Conservation (phyloP, 2,113 vertebrate species). For the Alectura lathami region DNA sequence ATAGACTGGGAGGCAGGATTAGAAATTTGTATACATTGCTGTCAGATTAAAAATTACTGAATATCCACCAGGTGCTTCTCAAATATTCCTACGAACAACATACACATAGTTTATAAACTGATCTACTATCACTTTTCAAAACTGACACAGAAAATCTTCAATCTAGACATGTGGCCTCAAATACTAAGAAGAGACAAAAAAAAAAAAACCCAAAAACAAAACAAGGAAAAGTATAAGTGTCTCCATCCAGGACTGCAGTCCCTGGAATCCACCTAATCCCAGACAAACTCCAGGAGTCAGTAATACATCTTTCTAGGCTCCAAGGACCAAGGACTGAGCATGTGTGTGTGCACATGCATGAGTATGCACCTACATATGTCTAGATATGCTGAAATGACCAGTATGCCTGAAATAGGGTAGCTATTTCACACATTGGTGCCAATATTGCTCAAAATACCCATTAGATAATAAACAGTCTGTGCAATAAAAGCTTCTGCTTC, state of each 20-base stretch:
- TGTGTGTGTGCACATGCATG: too few relatives aligned
- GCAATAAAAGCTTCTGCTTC: not conserved
- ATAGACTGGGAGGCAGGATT: not conserved
- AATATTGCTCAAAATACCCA: not conserved
- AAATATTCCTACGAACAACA: not conserved
- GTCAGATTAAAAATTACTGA: not conserved
- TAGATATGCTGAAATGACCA: not conserved
- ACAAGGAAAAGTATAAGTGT: not conserved
- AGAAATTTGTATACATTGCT: not conserved
- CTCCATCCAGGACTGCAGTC: not conserved
- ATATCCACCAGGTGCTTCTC: not conserved
- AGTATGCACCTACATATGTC: not conserved
- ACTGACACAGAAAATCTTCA: rapidly evolving
- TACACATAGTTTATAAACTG: rapidly evolving
- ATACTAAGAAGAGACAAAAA: not conserved
- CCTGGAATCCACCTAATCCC: not conserved
- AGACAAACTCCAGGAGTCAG: not conserved
- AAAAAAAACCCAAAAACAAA: not conserved
- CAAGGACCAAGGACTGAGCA: rapidly evolving
- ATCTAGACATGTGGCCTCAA: not conserved
- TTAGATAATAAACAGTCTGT: not conserved
- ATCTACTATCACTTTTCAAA: not conserved
- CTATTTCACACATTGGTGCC: not conserved
- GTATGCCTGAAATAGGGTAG: not conserved
- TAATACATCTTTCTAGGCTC: not conserved